Evolutionary conservation across 2,113 vertebrate species (phyloP), one percentile per base, ranked within the genome.

Genomic region (Erpornis zantholeuca): DNA sequence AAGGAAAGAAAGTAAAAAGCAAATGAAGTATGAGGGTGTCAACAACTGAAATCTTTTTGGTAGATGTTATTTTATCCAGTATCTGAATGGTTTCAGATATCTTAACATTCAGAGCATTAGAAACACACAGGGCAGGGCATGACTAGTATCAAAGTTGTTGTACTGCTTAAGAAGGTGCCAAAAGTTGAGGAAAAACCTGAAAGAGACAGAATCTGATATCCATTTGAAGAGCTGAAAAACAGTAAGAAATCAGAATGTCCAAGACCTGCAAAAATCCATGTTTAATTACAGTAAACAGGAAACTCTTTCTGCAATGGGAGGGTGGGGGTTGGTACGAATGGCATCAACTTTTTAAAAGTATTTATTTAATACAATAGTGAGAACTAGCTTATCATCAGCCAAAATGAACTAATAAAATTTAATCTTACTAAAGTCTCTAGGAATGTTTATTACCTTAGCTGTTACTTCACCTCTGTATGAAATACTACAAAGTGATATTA

Each of bases 1-100:
- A 86, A 95, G 87, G 87, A 94, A 96, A 94, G 64, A 94, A 97
- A 94, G 95, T 94, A 92, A 97, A 97, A 94, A 96, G 96, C 96
- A 96, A 96, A 97, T 96, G 94, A 96, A 91, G 89, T 71, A 92
- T 93, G 95, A 93, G 76, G 56, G 94, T 95, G 87, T 42, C 4
- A 7, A 42, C 57, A 95, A 86, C 63, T 12, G 53, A 96, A 77
- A 89, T 71, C 8, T 79, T 80, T 86, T 61, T 54, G 76, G 73
- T 24, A 75, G 82, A 53, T 71, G 69, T 91, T 86, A 87, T 45
- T 81, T 91, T 70, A 64, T 68, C 71, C 81, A 88, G 35, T 15
- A 38, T 52, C 77, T 66, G 18, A n/a, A 65, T 47, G 59, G 36
- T 40, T 47, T 68, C 54, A 91, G 63, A 1, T 38, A 76, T 65